These are phyloP conservation scores for Eilema sororculum DNA, from an alignment of 2,888 invertebrate genomes.

Conservation along the genomic window DNA sequence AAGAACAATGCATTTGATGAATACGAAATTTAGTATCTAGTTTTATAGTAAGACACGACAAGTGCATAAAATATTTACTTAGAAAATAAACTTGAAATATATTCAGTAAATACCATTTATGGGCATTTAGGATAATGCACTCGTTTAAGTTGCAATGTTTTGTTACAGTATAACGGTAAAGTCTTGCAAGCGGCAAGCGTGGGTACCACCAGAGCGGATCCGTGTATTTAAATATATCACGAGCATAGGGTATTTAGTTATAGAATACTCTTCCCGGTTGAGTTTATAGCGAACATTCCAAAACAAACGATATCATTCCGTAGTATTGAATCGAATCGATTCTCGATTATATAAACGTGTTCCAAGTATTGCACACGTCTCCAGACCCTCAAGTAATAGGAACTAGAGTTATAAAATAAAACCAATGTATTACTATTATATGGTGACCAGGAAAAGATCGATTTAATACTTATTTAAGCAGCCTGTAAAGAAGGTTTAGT, in stretches of 20 bases:
- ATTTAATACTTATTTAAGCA: constrained; percentile 56
- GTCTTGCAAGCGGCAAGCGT: constrained; percentile 51
- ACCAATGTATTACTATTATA: constrained; percentile 61
- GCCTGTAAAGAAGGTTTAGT: constrained; percentile 53
- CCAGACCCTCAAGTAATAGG: constrained; percentile 58
- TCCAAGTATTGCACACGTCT: constrained; percentile 59
- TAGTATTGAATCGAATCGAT: constrained; percentile 51
- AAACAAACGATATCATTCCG: constrained; percentile 47
- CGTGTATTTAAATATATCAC: constrained; percentile 55
- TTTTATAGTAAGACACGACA: constrained; percentile 20
- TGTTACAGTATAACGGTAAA: constrained; percentile 62
- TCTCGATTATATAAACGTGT: constrained; percentile 57
- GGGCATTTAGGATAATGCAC: constrained; percentile 71
- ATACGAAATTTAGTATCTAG: constrained; percentile 11
- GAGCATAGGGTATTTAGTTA: constrained; percentile 29
- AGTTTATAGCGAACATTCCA: constrained; percentile 32
- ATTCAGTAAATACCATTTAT: constrained; percentile 60
- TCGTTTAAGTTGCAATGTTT: constrained; percentile 66
- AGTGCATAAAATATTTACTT: constrained; percentile 43
- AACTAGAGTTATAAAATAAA: constrained; percentile 67
- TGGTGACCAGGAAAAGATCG: constrained; percentile 61
- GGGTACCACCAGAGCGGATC: constrained; percentile 50
- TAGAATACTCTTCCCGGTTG: constrained; percentile 33
- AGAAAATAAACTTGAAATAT: constrained; percentile 55
- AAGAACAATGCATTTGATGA: constrained; percentile 12